A percentile compares a stretch with the other conserved stretches of the same genome.
Conservation (phyloP, 2,888 invertebrate genomes). For the Bhutanitis thaidina region DNA sequence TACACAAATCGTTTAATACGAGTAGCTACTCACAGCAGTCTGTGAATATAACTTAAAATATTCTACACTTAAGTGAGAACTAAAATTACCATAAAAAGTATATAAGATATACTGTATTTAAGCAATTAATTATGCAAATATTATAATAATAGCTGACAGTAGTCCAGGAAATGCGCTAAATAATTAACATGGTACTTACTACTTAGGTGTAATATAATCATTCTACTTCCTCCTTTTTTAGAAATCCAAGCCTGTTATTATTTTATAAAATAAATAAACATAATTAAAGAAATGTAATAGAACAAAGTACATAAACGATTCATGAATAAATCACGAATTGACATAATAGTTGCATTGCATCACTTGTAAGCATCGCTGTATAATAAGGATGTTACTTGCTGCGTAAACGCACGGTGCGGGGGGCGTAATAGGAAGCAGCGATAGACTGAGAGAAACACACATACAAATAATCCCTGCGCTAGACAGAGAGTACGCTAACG, state of each 20-base stretch:
- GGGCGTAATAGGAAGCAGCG: slow-evolving; percentile 36
- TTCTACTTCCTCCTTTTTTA: not conserved
- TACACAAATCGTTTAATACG: no score
- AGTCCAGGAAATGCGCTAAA: slow-evolving; percentile 9
- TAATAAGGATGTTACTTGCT: slow-evolving; percentile 38
- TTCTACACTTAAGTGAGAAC: no score
- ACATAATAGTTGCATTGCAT: slow-evolving; percentile 45
- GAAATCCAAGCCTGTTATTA: not conserved
- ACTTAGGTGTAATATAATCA: not conserved
- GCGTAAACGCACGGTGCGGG: slow-evolving; percentile 32
- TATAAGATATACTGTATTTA: no score
- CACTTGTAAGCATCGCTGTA: slow-evolving; percentile 38
- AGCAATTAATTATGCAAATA: not conserved
- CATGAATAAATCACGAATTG: slow-evolving; percentile 31
- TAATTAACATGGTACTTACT: not conserved
- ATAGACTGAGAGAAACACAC: slow-evolving; percentile 31
- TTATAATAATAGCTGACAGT: not conserved
- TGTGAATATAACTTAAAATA: no score
- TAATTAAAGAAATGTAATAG: not conserved
- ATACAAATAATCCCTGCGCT: slow-evolving; percentile 18
- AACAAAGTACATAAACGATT: slow-evolving; percentile 19
- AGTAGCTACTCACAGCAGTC: no score
- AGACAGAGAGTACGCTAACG: slow-evolving; percentile 26
- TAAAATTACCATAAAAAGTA: no score
- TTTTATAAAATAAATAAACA: not conserved